These are phyloP conservation scores for Ficedula albicollis DNA, from an alignment of 2,797 vertebrate species.

Conservation along the genomic window DNA sequence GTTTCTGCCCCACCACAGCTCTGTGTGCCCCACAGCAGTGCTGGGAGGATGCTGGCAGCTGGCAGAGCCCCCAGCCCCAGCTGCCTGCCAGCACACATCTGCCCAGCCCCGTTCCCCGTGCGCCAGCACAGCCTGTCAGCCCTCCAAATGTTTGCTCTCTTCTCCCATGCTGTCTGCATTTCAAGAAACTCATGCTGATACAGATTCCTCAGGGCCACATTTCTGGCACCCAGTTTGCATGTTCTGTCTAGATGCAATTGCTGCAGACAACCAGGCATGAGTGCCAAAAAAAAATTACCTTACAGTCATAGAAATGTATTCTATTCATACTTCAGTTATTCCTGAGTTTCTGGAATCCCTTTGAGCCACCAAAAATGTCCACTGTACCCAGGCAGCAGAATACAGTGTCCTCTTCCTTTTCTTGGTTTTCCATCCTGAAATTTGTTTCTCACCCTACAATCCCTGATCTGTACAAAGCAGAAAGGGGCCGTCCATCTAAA, in stretches of 20 bases:
- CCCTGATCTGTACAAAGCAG: neutral
- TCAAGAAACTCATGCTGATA: neutral
- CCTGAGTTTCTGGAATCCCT: neutral
- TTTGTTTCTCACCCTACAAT: neutral
- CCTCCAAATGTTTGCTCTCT: neutral
- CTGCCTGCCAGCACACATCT: neutral
- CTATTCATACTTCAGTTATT: neutral
- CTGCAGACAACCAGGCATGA: neutral
- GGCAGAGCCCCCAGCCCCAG: accelerated
- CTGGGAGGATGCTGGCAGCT: neutral
- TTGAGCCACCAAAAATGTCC: neutral
- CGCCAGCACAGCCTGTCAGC: neutral
- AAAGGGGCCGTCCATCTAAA: neutral
- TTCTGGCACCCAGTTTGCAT: neutral
- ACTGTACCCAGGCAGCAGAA: neutral
- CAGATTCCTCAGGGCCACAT: neutral
- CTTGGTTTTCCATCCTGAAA: neutral
- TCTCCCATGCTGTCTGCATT: neutral
- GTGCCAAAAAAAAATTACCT: neutral
- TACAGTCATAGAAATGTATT: neutral
- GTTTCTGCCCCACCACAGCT: neutral
- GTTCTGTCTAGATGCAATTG: neutral
- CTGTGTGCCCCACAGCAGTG: neutral
- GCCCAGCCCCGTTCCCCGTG: neutral
- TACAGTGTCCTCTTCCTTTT: neutral